A percentile compares a stretch with the other conserved stretches of the same genome.
Conservation (phyloP, 2,888 invertebrate genomes). For the Axea sp. region DNA sequence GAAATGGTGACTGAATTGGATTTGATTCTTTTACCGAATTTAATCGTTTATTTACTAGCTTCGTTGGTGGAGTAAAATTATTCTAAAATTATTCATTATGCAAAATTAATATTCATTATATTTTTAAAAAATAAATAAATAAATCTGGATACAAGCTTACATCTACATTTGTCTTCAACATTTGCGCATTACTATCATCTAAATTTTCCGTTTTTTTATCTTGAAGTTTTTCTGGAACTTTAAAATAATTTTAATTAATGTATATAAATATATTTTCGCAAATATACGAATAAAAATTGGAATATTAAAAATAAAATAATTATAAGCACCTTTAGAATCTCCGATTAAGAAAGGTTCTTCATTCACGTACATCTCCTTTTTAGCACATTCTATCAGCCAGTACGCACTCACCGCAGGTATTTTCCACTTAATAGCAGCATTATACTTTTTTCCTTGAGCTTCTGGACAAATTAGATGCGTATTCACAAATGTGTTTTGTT, state of each 20-base stretch:
- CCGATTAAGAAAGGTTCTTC: conserved; percentile 83
- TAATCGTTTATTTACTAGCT: conserved; percentile 73
- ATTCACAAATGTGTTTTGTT: conserved; percentile 82
- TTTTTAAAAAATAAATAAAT: too few species aligned
- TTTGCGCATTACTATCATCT: too few species aligned
- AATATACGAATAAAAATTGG: too few species aligned
- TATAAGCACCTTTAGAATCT: conserved; percentile 77
- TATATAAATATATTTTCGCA: too few species aligned
- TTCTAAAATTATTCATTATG: neutral
- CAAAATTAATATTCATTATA: too few species aligned
- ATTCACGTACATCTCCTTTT: conserved; percentile 80
- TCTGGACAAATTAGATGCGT: conserved; percentile 90
- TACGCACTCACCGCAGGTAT: conserved; percentile 88
- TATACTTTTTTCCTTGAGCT: conserved; percentile 89
- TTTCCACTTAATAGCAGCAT: conserved; percentile 91
- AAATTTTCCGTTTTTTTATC: too few species aligned
- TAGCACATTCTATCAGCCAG: conserved; percentile 88
- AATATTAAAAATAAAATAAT: too few species aligned
- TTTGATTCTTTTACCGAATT: conserved; percentile 66
- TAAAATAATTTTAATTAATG: too few species aligned
- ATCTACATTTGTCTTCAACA: too few species aligned
- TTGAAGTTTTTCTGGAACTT: conserved; percentile 16
- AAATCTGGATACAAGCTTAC: too few species aligned
- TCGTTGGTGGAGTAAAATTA: conserved; percentile 62
- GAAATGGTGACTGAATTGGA: conserved; percentile 78